Evolutionary conservation across 2,113 vertebrate species (phyloP), one percentile per base, ranked within the genome.

Genomic region (Sapajus apella): DNA sequence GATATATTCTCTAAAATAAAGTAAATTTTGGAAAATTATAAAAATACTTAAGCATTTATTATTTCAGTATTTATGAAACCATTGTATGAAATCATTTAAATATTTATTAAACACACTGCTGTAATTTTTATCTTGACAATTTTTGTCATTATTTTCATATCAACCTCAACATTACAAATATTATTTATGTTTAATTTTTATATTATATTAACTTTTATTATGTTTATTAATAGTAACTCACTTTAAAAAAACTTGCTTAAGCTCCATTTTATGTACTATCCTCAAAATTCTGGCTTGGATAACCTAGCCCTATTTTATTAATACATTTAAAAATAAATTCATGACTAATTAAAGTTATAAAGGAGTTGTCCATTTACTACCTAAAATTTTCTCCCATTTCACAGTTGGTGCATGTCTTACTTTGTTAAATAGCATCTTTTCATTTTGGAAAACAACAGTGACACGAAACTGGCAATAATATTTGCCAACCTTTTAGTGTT

Each of bases 61-160:
- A 30, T 47, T 88, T 87, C 70, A 56, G 13, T 84, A 37, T 64
- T 20, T 80, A 52, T 37, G 68, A 75, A 88, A 16, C 35, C 8
- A 35, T 61, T 17, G 47, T 81, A 40, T 70, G 52, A 85, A 76
- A 35, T 56, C 18, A 68, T n/a, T 64, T 56, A 86, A 76, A 55
- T 77, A 84, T 66, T 76, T 58, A 35, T 70, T 52, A 79, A 79
- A 64, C 30, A 3, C 13, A 66, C 9, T 12, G 11, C 10, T 4
- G n/a, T 87, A 27, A 45, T 43, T 95, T 93, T 81, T 90, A 77
- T 96, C 37, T 13, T 92, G 56, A 88, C 14, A 68, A 18, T 75
- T 84, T 95, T 81, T 91, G 30, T 30, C 20, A 43, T 90, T 32
- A 89, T 50, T 96, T 94, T 90, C 37, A 35, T 55, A 43, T 90